phyloP scores from a whole-genome alignment of 1,140 invertebrate genomes.

The Drosophila oshimai region DNA sequence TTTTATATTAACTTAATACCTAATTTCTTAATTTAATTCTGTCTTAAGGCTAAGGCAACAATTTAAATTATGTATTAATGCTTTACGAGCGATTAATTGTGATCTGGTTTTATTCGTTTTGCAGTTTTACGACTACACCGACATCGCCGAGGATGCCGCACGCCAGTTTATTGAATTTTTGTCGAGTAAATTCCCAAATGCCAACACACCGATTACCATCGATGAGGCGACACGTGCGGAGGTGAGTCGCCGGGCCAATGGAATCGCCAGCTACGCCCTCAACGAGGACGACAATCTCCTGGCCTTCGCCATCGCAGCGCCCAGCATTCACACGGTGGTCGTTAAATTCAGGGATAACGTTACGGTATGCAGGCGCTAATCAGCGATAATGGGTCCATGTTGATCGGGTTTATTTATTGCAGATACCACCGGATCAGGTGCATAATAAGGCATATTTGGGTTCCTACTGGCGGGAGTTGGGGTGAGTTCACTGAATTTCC shows the following conservation, averaged over 20 bases:
- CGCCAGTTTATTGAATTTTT: conserved; percentile 81
- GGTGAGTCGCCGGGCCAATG: conserved; percentile 70
- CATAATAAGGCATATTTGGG: conserved; percentile 79
- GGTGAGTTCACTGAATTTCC: too few relatives aligned
- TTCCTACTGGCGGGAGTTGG: conserved; percentile 81
- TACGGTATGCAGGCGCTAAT: conserved; percentile 57
- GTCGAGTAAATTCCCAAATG: conserved; percentile 63
- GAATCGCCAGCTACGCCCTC: conserved; percentile 75
- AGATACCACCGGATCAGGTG: conserved; percentile 80
- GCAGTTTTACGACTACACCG: conserved; percentile 78
- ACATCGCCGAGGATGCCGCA: conserved; percentile 75
- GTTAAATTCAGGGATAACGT: conserved; percentile 82
- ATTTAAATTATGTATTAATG: background rate
- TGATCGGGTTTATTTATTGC: conserved; percentile 1
- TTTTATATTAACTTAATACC: background rate
- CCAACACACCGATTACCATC: conserved; percentile 61
- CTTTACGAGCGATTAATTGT: conserved; percentile 13
- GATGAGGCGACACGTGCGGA: conserved; percentile 66
- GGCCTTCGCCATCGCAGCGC: conserved; percentile 82
- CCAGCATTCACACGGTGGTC: conserved; percentile 79
- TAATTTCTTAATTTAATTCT: background rate
- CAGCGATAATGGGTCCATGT: background rate
- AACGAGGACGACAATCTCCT: conserved; percentile 80
- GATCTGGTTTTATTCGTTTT: conserved; percentile 1
- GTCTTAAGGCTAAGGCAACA: too few relatives aligned